Conservation (phyloP, 2,797 vertebrate species). For the Sebastes baramenuke region DNA sequence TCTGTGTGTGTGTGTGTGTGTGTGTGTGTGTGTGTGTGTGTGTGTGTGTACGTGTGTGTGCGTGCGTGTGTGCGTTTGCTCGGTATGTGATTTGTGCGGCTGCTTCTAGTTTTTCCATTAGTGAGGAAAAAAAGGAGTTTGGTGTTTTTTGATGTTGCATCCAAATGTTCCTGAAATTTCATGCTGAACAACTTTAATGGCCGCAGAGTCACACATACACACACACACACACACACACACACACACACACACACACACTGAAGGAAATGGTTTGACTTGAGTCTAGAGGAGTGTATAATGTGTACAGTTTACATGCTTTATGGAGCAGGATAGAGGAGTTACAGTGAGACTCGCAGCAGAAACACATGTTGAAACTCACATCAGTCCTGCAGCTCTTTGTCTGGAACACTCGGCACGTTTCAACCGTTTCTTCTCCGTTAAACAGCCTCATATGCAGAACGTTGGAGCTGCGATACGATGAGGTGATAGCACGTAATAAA, state of each 20-base stretch:
- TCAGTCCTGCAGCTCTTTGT: background rate
- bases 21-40: no score
- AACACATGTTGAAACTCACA: background rate
- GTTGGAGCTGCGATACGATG: no score
- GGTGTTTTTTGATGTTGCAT: slow-evolving; percentile 29
- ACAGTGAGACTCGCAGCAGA: no score
- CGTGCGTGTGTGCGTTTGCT: slow-evolving; percentile 1
- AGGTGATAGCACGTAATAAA: no score
- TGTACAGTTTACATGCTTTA: background rate
- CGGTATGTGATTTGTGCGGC: background rate
- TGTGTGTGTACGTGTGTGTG: background rate
- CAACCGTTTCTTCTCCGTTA: no score
- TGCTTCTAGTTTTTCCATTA: slow-evolving; percentile 43
- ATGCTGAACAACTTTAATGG: slow-evolving; percentile 34
- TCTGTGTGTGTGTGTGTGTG: background rate
- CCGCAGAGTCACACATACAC: background rate
- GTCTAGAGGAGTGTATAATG: background rate
- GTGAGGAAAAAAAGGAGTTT: slow-evolving; percentile 23
- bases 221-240: background rate
- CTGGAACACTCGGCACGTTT: no score
- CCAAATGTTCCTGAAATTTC: slow-evolving; percentile 54
- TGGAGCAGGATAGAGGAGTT: background rate
- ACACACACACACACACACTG: background rate
- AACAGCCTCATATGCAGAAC: no score
- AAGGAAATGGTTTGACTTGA: background rate